Conservation (phyloP, 2,888 invertebrate genomes). For the Torymus texanus region DNA sequence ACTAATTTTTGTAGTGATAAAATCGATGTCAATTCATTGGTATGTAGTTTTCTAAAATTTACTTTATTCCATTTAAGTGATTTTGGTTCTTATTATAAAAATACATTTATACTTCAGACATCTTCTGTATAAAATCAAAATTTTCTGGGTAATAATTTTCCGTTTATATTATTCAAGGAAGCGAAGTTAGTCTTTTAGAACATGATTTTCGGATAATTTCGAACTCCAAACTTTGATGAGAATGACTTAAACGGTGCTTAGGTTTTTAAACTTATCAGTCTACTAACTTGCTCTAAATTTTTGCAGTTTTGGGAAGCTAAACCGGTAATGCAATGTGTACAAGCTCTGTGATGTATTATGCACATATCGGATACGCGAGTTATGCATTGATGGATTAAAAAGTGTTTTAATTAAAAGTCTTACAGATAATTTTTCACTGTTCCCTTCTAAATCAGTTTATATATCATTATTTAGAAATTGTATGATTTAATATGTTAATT, state of each 20-base stretch:
- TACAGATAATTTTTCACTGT: too few relatives aligned
- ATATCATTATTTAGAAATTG: background rate
- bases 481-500: too few relatives aligned
- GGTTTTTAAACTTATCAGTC: conserved; percentile 17
- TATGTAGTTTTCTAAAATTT: too few relatives aligned
- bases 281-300: conserved; percentile 19
- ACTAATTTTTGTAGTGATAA: too few relatives aligned
- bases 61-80: too few relatives aligned
- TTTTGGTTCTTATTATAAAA: too few relatives aligned
- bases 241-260: conserved; percentile 11
- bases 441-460: background rate
- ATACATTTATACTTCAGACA: too few relatives aligned
- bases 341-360: conserved; percentile 20
- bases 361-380: conserved; percentile 22
- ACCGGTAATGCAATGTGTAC: conserved; percentile 32
- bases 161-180: conserved; percentile 17
- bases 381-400: background rate
- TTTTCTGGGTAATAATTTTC: too few relatives aligned
- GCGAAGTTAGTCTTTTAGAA: conserved; percentile 16
- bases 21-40: too few relatives aligned
- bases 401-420: too few relatives aligned
- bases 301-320: conserved; percentile 35
- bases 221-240: conserved; percentile 31
- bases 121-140: too few relatives aligned
- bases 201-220: conserved; percentile 30